Percentiles rank a stretch among this genome's conserved stretches.
Conservation (phyloP, 2,888 invertebrate species). For the Oithona nana region DNA sequence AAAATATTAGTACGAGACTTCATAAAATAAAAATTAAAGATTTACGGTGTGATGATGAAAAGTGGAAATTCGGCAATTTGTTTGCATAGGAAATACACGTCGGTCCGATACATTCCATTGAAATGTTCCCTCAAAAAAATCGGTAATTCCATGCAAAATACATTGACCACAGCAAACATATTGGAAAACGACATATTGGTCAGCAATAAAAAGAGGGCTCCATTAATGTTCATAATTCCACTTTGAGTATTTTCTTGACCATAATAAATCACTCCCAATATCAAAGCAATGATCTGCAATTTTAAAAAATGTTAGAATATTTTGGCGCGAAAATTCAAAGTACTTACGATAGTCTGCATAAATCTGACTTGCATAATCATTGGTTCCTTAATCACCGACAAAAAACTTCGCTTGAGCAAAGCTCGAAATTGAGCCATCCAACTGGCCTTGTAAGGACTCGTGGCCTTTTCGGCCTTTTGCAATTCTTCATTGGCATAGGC, state of each 20-base stretch:
- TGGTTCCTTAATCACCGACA: constrained; percentile 72
- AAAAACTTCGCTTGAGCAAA: constrained; percentile 73
- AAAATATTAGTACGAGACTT: too few relatives aligned
- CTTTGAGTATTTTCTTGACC: constrained; percentile 60
- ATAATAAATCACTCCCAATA: constrained; percentile 71
- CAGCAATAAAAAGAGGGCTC: constrained; percentile 69
- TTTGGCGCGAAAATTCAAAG: constrained; percentile 27
- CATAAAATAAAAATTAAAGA: too few relatives aligned
- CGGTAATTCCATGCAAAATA: constrained; percentile 73
- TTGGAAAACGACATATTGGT: constrained; percentile 87
- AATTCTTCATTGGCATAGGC: background rate
- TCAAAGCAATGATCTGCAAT: constrained; percentile 58
- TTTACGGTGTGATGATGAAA: constrained; percentile 35
- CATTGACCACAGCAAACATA: constrained; percentile 81
- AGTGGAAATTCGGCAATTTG: constrained; percentile 72
- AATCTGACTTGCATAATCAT: constrained; percentile 69
- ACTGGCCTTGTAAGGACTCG: constrained; percentile 50
- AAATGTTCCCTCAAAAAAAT: constrained; percentile 71
- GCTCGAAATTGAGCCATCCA: constrained; percentile 76
- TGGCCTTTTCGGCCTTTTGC: background rate
- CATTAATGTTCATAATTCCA: constrained; percentile 84
- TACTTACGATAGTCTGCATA: constrained; percentile 61
- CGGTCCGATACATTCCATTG: constrained; percentile 74
- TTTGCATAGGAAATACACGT: constrained; percentile 77
- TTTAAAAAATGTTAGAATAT: background rate